Percentiles rank a stretch among this genome's conserved stretches.
phyloP scores from a whole-genome alignment of 92 coral and sea anemone genomes.

The Micromussa lordhowensis region DNA sequence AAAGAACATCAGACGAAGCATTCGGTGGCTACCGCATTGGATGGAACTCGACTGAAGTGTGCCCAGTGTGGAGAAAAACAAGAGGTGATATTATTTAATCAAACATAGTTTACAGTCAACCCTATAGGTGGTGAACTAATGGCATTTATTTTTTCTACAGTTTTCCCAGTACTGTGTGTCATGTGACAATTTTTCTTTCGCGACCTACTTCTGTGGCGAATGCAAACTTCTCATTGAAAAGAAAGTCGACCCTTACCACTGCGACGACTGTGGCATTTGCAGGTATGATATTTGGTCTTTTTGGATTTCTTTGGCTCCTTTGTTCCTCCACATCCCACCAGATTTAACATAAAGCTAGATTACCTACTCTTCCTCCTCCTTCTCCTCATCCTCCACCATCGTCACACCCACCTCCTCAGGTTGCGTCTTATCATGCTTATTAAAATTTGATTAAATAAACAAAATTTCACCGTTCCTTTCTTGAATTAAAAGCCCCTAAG shows the following conservation, averaged over 20 bases:
- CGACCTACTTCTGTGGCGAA: conserved; percentile 7
- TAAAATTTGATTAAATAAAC: no score
- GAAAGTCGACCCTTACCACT: conserved; percentile 21
- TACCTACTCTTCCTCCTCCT: no score
- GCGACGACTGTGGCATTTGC: conserved; percentile 24
- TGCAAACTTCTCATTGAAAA: conserved; percentile 28
- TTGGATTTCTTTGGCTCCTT: no score
- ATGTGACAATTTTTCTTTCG: conserved; percentile 16
- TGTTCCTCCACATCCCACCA: no score
- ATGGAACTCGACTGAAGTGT: conserved; percentile 13
- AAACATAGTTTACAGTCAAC: no score
- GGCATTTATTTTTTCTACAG: not conserved
- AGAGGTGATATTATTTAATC: not conserved
- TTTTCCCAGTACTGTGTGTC: conserved; percentile 19
- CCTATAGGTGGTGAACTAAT: not conserved
- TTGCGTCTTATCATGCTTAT: no score
- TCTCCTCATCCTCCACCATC: no score
- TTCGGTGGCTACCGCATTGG: not conserved
- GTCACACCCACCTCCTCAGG: no score
- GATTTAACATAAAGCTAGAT: no score
- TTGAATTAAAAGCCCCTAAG: no score
- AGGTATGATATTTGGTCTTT: not conserved
- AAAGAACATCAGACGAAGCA: not conserved
- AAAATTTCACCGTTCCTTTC: no score
- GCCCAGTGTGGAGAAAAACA: not conserved